A percentile compares a stretch with the other conserved stretches of the same genome.
Evolutionary conservation across 1,140 invertebrate genomes (phyloP).

Genomic region (Stegodyphus dumicola): DNA sequence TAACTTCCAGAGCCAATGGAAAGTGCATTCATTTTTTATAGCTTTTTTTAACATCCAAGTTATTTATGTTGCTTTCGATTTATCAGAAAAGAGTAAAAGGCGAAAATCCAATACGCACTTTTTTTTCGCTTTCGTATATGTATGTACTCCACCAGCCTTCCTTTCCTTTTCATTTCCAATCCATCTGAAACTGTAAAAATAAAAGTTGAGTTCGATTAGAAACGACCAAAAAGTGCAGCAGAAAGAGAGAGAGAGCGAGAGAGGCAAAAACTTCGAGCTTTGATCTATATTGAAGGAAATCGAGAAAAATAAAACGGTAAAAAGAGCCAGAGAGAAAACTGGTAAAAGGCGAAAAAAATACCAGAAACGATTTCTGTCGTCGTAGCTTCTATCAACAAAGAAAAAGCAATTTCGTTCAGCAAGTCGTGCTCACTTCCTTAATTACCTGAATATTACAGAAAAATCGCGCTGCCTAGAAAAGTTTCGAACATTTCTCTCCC

Average conservation of each 20-base stretch:
- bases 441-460: constrained; percentile 61
- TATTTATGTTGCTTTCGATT: constrained; percentile 58
- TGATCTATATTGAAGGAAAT: constrained; percentile 53
- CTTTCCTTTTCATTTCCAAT: constrained; percentile 52
- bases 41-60: constrained; percentile 25
- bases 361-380: constrained; percentile 45
- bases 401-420: constrained; percentile 56
- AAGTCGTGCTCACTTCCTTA: constrained; percentile 58
- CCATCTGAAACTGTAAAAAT: constrained; percentile 57
- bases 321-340: constrained; percentile 5
- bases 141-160: not conserved
- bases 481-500: constrained; percentile 19
- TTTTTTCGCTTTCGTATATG: constrained; percentile 10
- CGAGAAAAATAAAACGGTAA: constrained; percentile 46
- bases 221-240: constrained; percentile 36
- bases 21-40: not conserved
- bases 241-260: constrained; percentile 1
- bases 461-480: constrained; percentile 55
- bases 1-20: constrained; percentile 18
- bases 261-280: constrained; percentile 7
- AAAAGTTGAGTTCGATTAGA: constrained; percentile 44
- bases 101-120: constrained; percentile 47
- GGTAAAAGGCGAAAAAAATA: constrained; percentile 7
- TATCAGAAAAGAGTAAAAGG: constrained; percentile 39
- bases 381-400: constrained; percentile 57